phyloP scores from a whole-genome alignment of 2,888 invertebrate genomes.

The Gymnoscelis rufifasciata region DNA sequence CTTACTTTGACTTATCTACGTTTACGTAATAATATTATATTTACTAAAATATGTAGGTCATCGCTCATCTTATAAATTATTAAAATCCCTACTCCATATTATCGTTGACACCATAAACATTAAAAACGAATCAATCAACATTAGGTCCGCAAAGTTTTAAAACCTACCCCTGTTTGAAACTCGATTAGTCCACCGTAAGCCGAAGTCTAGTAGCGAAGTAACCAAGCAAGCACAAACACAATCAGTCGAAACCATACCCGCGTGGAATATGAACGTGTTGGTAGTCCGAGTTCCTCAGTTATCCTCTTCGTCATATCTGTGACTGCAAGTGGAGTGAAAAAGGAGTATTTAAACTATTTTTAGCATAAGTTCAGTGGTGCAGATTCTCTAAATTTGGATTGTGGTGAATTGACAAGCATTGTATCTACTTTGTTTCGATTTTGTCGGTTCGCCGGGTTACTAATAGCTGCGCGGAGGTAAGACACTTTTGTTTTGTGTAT shows the following conservation, averaged over 20 bases:
- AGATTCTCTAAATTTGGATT: constrained; percentile 11
- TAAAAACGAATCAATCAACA: constrained; percentile 27
- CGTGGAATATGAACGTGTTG: constrained; percentile 48
- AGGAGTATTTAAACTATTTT: constrained; percentile 36
- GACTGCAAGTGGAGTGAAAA: constrained; percentile 68
- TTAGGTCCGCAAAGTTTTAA: constrained; percentile 32
- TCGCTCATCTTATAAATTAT: no score
- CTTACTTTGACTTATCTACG: no score
- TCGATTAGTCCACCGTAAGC: constrained; percentile 5
- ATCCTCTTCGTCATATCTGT: constrained; percentile 64
- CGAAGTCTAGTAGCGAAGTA: not conserved
- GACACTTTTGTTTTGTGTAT: constrained; percentile 52
- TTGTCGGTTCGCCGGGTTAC: constrained; percentile 50
- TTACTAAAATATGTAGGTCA: no score
- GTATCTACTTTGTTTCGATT: constrained; percentile 36
- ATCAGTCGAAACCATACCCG: constrained; percentile 47
- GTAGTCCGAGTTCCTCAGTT: constrained; percentile 45
- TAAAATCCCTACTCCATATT: constrained; percentile 9
- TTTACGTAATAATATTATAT: no score
- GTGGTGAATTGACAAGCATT: no score
- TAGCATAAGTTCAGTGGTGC: constrained; percentile 29
- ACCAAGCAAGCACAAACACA: constrained; percentile 1
- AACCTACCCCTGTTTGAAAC: constrained; percentile 17
- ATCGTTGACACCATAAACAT: constrained; percentile 15
- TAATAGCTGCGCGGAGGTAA: constrained; percentile 67